Base-by-base conservation (phyloP, 2,888 invertebrate species). In the Parelbella ahira region DNA sequence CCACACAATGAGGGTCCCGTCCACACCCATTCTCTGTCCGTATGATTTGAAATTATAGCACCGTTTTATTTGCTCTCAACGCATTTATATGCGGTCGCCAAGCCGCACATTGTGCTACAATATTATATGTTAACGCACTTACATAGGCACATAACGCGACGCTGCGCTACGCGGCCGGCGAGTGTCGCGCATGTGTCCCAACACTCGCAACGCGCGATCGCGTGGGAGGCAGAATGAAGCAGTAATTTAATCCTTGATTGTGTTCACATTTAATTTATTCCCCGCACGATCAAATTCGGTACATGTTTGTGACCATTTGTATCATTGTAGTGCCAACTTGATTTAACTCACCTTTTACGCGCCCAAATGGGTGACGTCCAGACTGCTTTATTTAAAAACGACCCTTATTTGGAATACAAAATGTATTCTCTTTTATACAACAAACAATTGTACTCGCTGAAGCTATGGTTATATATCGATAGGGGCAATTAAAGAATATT, bases 11-110 rank as follows among this genome's bases (percentile, higher is more conserved):
- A 86, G 83, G 82, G 73, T 80, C 80, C 78, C 81, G 82, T 87
- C 87, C 87, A 87, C 87, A 86, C 87, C 87, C 87, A 87, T 86
- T 87, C 87, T 87, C 84, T 86, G 87, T 87, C 86, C 84, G 80
- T 84, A 87, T 86, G 87, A 87, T 87, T 87, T 87, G 87, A 87
- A 86, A 87, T 87, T 87, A 86, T 87, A 84, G 86, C 87, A 84
- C 84, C 82, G 76, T 86, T 87, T 87, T 87, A 86, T 87, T 86
- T 86, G 87, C 83, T 86, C 84, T 81, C 68, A 60, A 67, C 76
- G 76, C 86, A 83, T 86, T 84, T 86, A 83, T 87, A 86, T 84
- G 80, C 86, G 79, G 79, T 77, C 78, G 68, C 69, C 64, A 68
- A 74, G 80, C 68, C 62, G 70, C 71, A 79, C 84, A 83, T 78